Evolutionary conservation across 2,113 vertebrate genomes (phyloP), one percentile per base, ranked within the genome.

Genomic region (Cynocephalus volans): DNA sequence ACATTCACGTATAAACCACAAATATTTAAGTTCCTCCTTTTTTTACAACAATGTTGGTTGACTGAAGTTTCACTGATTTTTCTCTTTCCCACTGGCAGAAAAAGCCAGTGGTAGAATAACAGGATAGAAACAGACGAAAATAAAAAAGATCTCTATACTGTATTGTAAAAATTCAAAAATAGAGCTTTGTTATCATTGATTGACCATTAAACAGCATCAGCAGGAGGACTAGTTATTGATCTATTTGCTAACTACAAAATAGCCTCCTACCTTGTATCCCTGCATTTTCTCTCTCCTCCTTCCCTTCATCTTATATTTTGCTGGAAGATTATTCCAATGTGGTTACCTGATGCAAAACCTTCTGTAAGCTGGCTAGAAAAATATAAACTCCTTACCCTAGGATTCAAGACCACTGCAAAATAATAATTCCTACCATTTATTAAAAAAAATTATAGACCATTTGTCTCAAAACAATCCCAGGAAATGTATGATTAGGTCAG

Each of bases 131-230:
- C 12, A 28, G 12, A n/a, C 52, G 64, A 41, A 83, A 75, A 36
- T 17, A 26, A 17, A 41, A 28, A 92, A 64, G 12, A 33, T 26
- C 52, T 36, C 5, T 52, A 11, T 36, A 2, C 73, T 92, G 69
- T 89, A 2, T 79, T 92, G 69, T 89, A 64, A 87, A 73, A 87
- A 70, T 6, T 85, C 81, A 93, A 76, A 93, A 86, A 69, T 13
- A 85, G 83, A 76, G 28, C 23, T 58, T 28, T 33, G 70, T 41
- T 56, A 56, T 52, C 85, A 82, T 36, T 33, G 23, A 85, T 2
- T 18, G 54, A 21, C 21, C 24, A 12, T n/a, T 17, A 95, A 73
- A 17, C 41, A 70, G 41, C 41, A 21, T 82, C 41, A 70, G 21
- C 24, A 19, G 2, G 10, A 79, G 50, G 54, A 33, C 45, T 36